A percentile compares a stretch with the other conserved stretches of the same genome.
Conservation (phyloP, 2,888 invertebrate genomes). For the Hyposoter didymator region DNA sequence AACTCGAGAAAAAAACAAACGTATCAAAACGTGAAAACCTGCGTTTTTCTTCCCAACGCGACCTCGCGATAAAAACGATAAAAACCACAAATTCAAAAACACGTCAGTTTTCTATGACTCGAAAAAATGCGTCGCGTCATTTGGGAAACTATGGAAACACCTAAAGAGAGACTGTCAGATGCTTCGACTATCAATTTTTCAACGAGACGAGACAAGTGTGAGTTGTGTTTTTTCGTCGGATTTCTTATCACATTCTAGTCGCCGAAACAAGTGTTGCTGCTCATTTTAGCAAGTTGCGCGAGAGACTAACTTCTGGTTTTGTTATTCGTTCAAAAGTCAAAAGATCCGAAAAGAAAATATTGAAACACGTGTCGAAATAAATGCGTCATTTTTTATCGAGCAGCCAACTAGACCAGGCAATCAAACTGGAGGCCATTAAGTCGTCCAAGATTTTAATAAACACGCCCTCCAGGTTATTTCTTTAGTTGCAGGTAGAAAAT, state of each 20-base stretch:
- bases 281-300: not conserved
- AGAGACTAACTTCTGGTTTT: not conserved
- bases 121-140: not conserved
- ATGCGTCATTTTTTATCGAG: not conserved
- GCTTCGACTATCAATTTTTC: not conserved
- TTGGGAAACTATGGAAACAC: not conserved
- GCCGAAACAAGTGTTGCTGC: not conserved
- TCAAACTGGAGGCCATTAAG: not conserved
- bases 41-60: slow-evolving; percentile 3
- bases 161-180: not conserved
- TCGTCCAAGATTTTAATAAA: not conserved
- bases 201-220: not conserved
- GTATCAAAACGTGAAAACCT: not conserved
- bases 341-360: not conserved
- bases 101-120: not conserved
- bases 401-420: not conserved
- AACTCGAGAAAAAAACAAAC: not conserved
- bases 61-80: not conserved
- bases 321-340: not conserved
- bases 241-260: not conserved
- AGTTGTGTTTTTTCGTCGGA: not conserved
- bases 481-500: not conserved
- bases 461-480: not conserved
- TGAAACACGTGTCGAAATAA: not conserved
- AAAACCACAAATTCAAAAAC: not conserved